Base-by-base conservation (phyloP, 2,888 invertebrate species). In the Geotrupes spiniger region DNA sequence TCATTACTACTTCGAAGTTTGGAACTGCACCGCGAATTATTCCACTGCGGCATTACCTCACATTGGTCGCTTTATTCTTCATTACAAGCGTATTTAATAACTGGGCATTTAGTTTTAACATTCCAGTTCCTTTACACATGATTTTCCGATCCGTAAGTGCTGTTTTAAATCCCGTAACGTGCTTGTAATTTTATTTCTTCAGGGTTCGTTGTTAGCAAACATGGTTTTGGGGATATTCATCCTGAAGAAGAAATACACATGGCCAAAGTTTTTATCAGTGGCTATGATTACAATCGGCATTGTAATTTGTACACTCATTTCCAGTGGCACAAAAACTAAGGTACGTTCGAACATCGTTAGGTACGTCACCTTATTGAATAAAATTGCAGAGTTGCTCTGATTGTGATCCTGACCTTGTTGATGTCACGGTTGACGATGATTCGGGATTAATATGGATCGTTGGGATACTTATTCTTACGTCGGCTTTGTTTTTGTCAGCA, bases 91-190 rank as follows among this genome's bases (percentile, higher is more conserved):
- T 95, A 0, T 85, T 89, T 53, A 93, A 93, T 66, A 99, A 98
- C 71, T 92, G 92, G 77, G 96, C 96, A 0, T 91, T 98, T 64
- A 87, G 89, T 70, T 98, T 94, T 67, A 93, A 97, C 70, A 95
- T 99, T 64, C 87, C 98, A 0, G 96, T 99, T 86, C 97, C 98
- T 0, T 75, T 99, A 36, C 98, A 98, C 69, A 96, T 98, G 89
- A 98, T 99, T 69, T 99, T 99, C 73, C 81, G 97, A 77, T 88
- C 97, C 46, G 90, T 90, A 75, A 79, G 83, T 75, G 4, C 5
- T 12, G 10, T 6, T 46, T 42, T n/a, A n/a, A n/a, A n/a, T n/a
- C n/a, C n/a, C n/a, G n/a, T n/a, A 6, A 6, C 4, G 21, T 21
- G 3, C 6, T 21, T 21, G 21, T 29, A 16, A 15, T 39, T 6